Percentiles rank a stretch among this genome's conserved stretches.
These are phyloP conservation scores for Aphyosemion australe DNA, from an alignment of 2,113 vertebrate genomes.

Conservation along the genomic window DNA sequence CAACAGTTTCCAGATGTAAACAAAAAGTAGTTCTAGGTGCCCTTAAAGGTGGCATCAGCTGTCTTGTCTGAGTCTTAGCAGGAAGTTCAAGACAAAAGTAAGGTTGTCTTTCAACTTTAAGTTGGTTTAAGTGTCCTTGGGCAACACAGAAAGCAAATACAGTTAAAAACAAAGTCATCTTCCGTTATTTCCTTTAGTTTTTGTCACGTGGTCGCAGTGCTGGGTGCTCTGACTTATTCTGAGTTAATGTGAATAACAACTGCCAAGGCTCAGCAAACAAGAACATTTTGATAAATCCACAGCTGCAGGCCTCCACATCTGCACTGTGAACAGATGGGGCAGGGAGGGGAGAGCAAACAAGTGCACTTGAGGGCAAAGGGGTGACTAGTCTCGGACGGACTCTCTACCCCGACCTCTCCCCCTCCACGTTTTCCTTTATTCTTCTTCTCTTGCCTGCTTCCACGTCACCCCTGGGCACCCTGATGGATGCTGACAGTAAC, in stretches of 20 bases:
- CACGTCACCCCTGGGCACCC: slow-evolving; percentile 67
- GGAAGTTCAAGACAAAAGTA: neutral
- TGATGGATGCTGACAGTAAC: slow-evolving; percentile 73
- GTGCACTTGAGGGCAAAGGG: slow-evolving; percentile 39
- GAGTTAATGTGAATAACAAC: neutral
- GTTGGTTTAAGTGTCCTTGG: no score
- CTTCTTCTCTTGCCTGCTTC: slow-evolving; percentile 46
- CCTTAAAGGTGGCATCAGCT: no score
- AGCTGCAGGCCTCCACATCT: slow-evolving; percentile 54
- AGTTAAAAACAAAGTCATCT: neutral
- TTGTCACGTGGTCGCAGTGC: neutral
- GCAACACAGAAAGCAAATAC: neutral
- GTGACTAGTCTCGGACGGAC: slow-evolving; percentile 48
- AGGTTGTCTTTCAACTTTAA: no score
- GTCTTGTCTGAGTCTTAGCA: neutral
- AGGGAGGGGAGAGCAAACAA: neutral
- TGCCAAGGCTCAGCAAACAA: neutral
- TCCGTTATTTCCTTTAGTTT: accelerated
- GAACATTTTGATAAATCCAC: slow-evolving; percentile 12
- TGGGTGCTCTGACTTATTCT: neutral
- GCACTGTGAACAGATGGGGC: slow-evolving; percentile 33
- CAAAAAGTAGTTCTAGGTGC: no score
- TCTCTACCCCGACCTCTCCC: slow-evolving; percentile 38
- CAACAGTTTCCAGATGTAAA: no score
- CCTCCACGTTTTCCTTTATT: slow-evolving; percentile 27